Base-by-base conservation (phyloP, 30 jellyfish, hydroid and myxozoan species). In the Aurelia sp. region DNA sequence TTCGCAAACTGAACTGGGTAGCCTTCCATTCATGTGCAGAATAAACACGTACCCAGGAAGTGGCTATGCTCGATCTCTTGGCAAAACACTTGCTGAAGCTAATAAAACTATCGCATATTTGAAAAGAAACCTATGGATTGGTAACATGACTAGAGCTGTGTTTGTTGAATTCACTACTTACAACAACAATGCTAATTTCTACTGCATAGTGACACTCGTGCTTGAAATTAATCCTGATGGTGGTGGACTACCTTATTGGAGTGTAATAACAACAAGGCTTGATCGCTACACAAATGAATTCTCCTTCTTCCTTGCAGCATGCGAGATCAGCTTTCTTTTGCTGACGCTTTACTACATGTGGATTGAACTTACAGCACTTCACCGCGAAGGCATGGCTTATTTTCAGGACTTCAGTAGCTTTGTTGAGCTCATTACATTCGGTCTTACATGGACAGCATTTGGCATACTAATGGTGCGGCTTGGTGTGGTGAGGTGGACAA, bases 131-230 rank as follows among this genome's bases (percentile, higher is more conserved):
- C 84, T 71, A 11, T 93, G 98, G 98, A 13, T 93, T 6, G 98
- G 87, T 75, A 79, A 79, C 1, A 37, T 27, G 7, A 80, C 97
- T 6, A 67, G 97, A 13, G 96, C 97, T 23, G 87, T 87, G 20
- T 68, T 93, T 60, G 65, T 88, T 22, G 97, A 93, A 51, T 87
- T 93, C 37, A 4, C 98, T 27, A 71, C 81, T 7, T 93, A 87
- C 83, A 93, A 87, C 76, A 87, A 86, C 44, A 94, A 93, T 57
- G 93, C 41, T 0, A 93, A 93, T 41, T 93, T 93, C 66, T 93
- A 59, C 73, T 70, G 79, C 76, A 77, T 93, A 19, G 90, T 87
- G 12, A 55, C 86, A 6, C n/a, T 93, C 55, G 58, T 88, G n/a
- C 20, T 82, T 31, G 97, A 87, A 50, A 33, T 75, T 71, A 69